These are phyloP conservation scores for Novumbra hubbsi DNA, from an alignment of 2,797 vertebrate genomes.

Conservation along the genomic window DNA sequence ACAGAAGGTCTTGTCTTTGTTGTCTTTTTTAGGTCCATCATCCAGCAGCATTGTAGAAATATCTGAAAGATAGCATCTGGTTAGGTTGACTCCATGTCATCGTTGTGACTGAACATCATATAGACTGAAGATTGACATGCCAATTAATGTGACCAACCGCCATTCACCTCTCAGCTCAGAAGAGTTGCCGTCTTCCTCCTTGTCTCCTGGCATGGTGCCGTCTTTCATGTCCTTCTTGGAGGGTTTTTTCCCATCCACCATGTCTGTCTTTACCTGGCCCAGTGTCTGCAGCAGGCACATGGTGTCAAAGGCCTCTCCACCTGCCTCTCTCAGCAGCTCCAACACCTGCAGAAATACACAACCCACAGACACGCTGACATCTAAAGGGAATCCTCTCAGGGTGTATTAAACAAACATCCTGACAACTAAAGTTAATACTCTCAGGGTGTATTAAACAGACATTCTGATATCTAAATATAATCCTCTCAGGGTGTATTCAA, in stretches of 20 bases:
- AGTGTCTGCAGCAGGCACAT: conserved; percentile 84
- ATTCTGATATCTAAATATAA: too few relatives aligned
- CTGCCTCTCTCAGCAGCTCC: conserved; percentile 82
- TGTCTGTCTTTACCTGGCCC: conserved; percentile 86
- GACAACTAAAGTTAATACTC: too few relatives aligned
- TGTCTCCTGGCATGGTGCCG: conserved; percentile 21
- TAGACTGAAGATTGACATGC: neutral
- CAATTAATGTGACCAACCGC: neutral
- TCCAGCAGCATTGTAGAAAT: conserved; percentile 31
- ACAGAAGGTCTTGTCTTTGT: conserved; percentile 21
- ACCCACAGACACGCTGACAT: conserved; percentile 13
- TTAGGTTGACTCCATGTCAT: conserved; percentile 13
- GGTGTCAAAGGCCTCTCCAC: conserved; percentile 80
- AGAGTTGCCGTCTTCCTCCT: conserved; percentile 33
- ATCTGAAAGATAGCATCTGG: conserved; percentile 29
- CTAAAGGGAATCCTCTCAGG: too few relatives aligned
- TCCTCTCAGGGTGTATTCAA: too few relatives aligned
- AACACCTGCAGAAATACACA: conserved; percentile 72
- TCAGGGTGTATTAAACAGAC: too few relatives aligned
- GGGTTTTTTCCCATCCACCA: conserved; percentile 75
- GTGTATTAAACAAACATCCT: too few relatives aligned
- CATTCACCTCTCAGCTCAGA: conserved; percentile 40
- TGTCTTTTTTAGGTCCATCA: conserved; percentile 25
- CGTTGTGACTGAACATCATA: neutral
- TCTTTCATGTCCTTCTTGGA: conserved; percentile 31